Conservation (phyloP, 2,888 invertebrate genomes). For the Tachina lurida region DNA sequence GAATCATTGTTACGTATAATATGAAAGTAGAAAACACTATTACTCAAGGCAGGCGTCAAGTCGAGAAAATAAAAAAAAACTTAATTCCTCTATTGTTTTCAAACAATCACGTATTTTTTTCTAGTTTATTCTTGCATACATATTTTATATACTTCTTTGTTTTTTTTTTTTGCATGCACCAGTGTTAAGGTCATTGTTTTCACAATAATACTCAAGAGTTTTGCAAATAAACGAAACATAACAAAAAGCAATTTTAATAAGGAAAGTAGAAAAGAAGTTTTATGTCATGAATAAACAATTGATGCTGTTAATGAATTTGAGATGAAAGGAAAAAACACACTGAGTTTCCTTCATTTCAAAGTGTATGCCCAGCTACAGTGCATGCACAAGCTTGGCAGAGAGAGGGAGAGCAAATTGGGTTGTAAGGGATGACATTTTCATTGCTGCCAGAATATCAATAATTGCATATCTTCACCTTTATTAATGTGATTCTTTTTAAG, state of each 20-base stretch:
- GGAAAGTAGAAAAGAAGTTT: conserved; percentile 1
- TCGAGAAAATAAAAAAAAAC: neutral
- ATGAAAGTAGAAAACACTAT: conserved; percentile 36
- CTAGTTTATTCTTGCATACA: conserved; percentile 18
- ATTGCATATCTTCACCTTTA: too few species aligned
- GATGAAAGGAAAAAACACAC: neutral
- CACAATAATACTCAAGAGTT: conserved; percentile 51
- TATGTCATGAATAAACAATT: conserved; percentile 58
- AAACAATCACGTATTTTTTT: conserved; percentile 12
- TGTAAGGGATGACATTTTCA: too few species aligned
- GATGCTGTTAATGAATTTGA: conserved; percentile 44
- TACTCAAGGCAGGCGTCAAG: conserved; percentile 38
- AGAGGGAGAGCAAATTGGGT: too few species aligned
- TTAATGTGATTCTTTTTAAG: too few species aligned
- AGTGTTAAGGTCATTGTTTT: conserved; percentile 65
- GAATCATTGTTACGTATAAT: conserved; percentile 64
- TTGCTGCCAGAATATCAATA: too few species aligned
- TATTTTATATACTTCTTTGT: conserved; percentile 9
- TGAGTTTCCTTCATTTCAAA: too few species aligned
- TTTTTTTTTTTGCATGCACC: conserved; percentile 20
- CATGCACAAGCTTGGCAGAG: too few species aligned
- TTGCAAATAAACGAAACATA: conserved; percentile 24
- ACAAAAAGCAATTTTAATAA: neutral
- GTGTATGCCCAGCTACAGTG: too few species aligned
- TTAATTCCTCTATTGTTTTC: conserved; percentile 5